Base-by-base conservation (phyloP, 2,888 invertebrate genomes). In the Lepidonotus clava region DNA sequence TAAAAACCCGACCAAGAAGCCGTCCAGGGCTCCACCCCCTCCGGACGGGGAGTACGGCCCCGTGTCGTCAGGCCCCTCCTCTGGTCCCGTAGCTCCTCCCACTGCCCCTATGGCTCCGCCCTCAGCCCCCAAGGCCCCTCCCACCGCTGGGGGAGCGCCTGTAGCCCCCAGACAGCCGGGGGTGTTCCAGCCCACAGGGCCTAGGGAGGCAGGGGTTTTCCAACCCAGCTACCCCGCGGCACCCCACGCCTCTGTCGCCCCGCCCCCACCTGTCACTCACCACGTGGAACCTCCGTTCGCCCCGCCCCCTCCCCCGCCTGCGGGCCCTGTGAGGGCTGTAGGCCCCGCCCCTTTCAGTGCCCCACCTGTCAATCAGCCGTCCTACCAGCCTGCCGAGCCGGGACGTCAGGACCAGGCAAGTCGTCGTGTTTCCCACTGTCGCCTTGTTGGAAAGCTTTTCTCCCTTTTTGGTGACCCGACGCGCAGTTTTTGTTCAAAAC, bases 31-130 rank as follows among this genome's bases (percentile, higher is more conserved):
- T 18, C 46, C 46, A 46, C 46, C 46, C 40, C 8, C 80, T 14
- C 80, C 80, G 8, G 80, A 80, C 28, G 80, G 80, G 2, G 46
- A 18, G 11, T 80, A 80, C 28, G 80, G 80, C 4, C 80, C 80
- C 0, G 80, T 80, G 8, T 46, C 24, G 11, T 80, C 80, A 28
- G 76, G 76, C 1, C 36, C 2, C 34, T 36, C 36, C 11, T 21
- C 38, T 4, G 4, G 36, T 38, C 21, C 11, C 28, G 76, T 11
- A 4, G n/a, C 76, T 6, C 38, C 76, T 34, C 8, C 38, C 8
- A 6, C 41, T 28, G 80, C 80, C 1, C 41, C 77, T 24, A 4
- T 1, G 8, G 32, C 32, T 67, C 8, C n/a, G n/a, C n/a, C n/a
- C 28, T 61, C 2, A 1, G 36, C 76, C 76, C 38, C 51, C 51